Evolutionary conservation across 2,797 vertebrate genomes (phyloP), one percentile per base, ranked within the genome.

Genomic region (Sebastes trivittatus): DNA sequence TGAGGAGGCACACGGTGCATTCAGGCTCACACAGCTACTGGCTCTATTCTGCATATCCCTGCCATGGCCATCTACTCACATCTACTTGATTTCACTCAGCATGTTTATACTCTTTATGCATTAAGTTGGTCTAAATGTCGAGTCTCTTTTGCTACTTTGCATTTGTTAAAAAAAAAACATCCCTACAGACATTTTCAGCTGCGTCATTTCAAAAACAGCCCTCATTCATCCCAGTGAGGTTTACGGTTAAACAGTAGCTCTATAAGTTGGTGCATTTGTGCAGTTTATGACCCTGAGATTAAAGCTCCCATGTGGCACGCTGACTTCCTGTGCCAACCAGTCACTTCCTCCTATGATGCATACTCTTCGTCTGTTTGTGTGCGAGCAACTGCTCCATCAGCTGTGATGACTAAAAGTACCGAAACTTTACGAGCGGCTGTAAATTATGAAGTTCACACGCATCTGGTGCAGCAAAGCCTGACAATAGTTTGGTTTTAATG

Each of bases 1-100:
- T 77, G 38, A 85, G 67, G 65, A 84, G 61, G 59, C 68, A 92
- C 83, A n/a, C 56, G 22, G 63, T 86, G 85, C 88, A 72, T 18
- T 70, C 46, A 76, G 58, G 75, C 77, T 80, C 66, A 88, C 82
- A 73, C 82, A 65, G 59, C 78, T 84, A 84, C 67, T 9, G 59
- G 32, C 20, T 68, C 49, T 80, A 59, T 8, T 49, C 38, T 76
- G 32, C 60, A n/a, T 14, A 13, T 66, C 49, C 42, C 55, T 59
- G 81, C 67, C 29, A 62, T 5, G 13, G 38, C 36, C 23, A 56
- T 67, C 73, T 71, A 84, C 70, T 72, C 67, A 30, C 65, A 72
- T 38, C 58, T 65, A 58, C 23, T 9, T 38, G 14, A 32, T n/a
- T 68, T 14, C 58, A 32, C 11, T 71, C 6, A 55, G 27, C 18